Evolutionary conservation across 2,797 vertebrate genomes (phyloP).

Genomic region (Xenops minutus): DNA sequence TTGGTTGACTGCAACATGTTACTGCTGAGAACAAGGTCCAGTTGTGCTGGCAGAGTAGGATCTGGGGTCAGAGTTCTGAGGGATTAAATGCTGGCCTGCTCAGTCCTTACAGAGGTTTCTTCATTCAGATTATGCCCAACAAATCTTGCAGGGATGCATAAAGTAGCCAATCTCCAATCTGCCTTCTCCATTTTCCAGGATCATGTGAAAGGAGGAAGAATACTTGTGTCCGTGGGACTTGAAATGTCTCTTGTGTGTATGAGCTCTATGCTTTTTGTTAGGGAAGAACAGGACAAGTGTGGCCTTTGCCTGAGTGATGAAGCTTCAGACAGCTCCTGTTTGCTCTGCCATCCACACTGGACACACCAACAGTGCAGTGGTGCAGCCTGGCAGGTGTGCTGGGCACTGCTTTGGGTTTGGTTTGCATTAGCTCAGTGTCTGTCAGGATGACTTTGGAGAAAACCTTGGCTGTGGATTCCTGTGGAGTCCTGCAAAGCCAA

Average conservation of each 20-base stretch:
- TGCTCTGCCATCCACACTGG: not conserved
- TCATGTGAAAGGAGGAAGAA: not conserved
- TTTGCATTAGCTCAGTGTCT: not conserved
- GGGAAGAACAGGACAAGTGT: not conserved
- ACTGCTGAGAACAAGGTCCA: not conserved
- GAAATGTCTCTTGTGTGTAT: not conserved
- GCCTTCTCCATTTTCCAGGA: not conserved
- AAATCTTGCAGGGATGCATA: not conserved
- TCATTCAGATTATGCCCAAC: not conserved
- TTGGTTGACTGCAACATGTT: accelerated
- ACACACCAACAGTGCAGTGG: not conserved
- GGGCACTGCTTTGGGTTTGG: not conserved
- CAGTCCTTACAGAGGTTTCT: not conserved
- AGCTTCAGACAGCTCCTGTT: not conserved
- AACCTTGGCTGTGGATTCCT: not conserved
- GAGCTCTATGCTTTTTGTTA: not conserved
- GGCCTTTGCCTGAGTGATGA: not conserved
- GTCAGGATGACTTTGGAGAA: not conserved
- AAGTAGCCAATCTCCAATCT: not conserved
- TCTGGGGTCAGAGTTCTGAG: not conserved
- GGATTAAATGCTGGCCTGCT: not conserved
- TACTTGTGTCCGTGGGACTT: not conserved
- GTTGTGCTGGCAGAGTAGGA: not conserved
- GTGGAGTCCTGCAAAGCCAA: not conserved
- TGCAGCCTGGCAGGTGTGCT: not conserved